A percentile compares a stretch with the other conserved stretches of the same genome.
Conservation (phyloP, 2,888 invertebrate species). For the Eudemis profundana region DNA sequence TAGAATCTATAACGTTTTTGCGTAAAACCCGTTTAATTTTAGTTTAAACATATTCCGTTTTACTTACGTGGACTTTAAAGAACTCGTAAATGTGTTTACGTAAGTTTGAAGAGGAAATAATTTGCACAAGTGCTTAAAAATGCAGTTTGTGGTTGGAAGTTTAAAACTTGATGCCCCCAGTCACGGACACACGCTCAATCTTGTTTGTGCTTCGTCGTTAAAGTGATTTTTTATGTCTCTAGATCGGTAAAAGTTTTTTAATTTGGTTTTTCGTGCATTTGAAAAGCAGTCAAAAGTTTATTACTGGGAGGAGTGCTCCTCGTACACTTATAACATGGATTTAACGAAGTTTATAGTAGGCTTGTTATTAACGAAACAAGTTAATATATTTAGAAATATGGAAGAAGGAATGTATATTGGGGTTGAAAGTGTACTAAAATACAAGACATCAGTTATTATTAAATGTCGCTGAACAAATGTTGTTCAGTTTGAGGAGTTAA, state of each 20-base stretch:
- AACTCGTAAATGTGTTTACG: constrained; percentile 30
- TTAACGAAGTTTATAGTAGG: background rate
- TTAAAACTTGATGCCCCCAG: constrained; percentile 48
- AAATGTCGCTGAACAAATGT: too few relatives aligned
- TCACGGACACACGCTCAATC: constrained; percentile 49
- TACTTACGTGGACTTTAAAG: constrained; percentile 6
- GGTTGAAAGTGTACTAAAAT: too few relatives aligned
- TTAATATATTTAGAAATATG: too few relatives aligned
- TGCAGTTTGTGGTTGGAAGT: constrained; percentile 54
- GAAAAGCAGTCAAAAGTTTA: background rate
- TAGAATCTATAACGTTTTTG: background rate
- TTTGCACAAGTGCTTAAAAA: constrained; percentile 56
- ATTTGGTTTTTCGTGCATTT: constrained; percentile 58
- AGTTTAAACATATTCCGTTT: background rate
- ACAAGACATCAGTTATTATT: too few relatives aligned
- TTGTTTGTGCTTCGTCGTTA: constrained; percentile 62
- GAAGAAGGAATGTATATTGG: too few relatives aligned
- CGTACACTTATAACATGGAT: background rate
- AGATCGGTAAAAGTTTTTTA: constrained; percentile 69
- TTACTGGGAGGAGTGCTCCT: background rate
- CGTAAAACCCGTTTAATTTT: background rate
- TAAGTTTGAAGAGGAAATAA: constrained; percentile 55
- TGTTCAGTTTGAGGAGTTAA: too few relatives aligned
- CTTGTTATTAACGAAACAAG: background rate
- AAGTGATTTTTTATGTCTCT: constrained; percentile 70